These are phyloP conservation scores for Mobula hypostoma DNA, from an alignment of 2,113 vertebrate species.

Conservation along the genomic window DNA sequence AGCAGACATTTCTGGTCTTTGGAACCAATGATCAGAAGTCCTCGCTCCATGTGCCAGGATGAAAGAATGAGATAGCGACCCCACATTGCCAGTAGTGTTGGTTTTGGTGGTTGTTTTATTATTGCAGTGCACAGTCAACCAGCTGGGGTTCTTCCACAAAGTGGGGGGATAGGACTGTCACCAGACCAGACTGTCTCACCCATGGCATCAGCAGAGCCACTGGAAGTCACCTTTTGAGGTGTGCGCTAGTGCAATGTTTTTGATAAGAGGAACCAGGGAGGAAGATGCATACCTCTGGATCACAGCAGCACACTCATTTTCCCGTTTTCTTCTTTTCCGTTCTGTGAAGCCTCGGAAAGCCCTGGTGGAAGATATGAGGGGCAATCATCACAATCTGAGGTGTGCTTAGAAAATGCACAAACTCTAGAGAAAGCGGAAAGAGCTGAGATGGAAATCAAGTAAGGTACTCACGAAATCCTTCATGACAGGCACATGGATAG, in stretches of 20 bases:
- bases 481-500: neutral
- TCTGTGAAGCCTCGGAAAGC: conserved; percentile 93
- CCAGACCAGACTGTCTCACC: conserved; percentile 20
- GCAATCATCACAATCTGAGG: neutral
- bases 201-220: conserved; percentile 47
- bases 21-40: neutral
- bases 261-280: neutral
- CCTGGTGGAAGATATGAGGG: conserved; percentile 72
- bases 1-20: neutral
- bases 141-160: too few species aligned
- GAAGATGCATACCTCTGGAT: conserved; percentile 86
- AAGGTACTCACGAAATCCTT: conserved; percentile 80
- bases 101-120: too few species aligned
- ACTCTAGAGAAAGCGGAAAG: neutral
- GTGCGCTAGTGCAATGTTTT: conserved; percentile 40
- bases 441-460: conserved; percentile 20
- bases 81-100: neutral
- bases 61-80: neutral
- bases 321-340: conserved; percentile 89
- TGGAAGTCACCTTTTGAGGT: conserved; percentile 46
- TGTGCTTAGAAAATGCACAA: neutral
- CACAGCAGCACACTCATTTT: conserved; percentile 76
- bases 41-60: neutral
- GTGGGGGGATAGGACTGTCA: neutral
- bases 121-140: neutral